A percentile compares a stretch with the other conserved stretches of the same genome.
These are phyloP conservation scores for Scaptomyza graminum DNA, from an alignment of 1,140 invertebrate species.

Conservation along the genomic window DNA sequence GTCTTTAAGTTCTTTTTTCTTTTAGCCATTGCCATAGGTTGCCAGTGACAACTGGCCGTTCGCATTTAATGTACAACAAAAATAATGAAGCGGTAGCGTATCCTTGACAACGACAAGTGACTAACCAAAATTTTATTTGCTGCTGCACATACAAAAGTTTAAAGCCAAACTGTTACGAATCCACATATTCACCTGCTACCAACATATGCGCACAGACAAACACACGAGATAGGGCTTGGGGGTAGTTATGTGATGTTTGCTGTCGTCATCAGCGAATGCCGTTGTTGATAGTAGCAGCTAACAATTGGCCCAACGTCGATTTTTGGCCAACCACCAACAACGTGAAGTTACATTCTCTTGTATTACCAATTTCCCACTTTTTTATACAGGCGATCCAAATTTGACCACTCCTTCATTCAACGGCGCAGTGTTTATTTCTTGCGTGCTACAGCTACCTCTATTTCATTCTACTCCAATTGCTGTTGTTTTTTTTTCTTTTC, in stretches of 20 bases:
- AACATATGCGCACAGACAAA: slow-evolving; percentile 24
- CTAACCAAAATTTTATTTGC: slow-evolving; percentile 84
- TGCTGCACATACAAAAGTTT: slow-evolving; percentile 83
- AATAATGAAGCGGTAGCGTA: slow-evolving; percentile 67
- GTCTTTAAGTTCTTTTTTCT: slow-evolving; percentile 26
- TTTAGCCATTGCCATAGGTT: slow-evolving; percentile 39
- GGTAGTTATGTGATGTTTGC: slow-evolving; percentile 55
- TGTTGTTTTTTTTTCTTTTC: slow-evolving; percentile 11
- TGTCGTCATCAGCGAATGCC: slow-evolving; percentile 59
- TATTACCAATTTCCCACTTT: slow-evolving; percentile 75
- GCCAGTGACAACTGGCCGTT: slow-evolving; percentile 57
- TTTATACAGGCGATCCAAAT: slow-evolving; percentile 39
- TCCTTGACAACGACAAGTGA: slow-evolving; percentile 83
- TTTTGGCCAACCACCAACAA: slow-evolving; percentile 73
- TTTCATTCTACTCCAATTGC: slow-evolving; percentile 3
- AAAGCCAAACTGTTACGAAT: slow-evolving; percentile 61
- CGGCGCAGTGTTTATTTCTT: slow-evolving; percentile 48
- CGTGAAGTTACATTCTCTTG: slow-evolving; percentile 19
- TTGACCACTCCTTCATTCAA: slow-evolving; percentile 66
- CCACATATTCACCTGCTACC: slow-evolving; percentile 14
- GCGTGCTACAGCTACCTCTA: slow-evolving; percentile 30
- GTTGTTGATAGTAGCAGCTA: slow-evolving; percentile 28
- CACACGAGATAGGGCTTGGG: slow-evolving; percentile 33
- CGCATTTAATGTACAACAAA: slow-evolving; percentile 63
- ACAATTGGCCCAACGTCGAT: slow-evolving; percentile 37